phyloP scores from a whole-genome alignment of 1,140 invertebrate genomes.

The Cardiocondyla obscurior region DNA sequence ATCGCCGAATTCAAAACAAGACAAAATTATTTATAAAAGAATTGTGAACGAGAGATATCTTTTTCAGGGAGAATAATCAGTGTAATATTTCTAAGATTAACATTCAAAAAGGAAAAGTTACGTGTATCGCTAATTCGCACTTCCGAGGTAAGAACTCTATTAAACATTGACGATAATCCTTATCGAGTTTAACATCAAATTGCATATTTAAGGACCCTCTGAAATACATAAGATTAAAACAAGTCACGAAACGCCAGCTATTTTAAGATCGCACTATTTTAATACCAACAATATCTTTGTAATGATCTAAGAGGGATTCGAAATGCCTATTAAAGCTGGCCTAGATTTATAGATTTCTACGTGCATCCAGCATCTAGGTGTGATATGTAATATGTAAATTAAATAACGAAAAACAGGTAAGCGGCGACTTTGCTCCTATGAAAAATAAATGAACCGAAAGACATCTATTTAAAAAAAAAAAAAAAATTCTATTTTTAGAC shows the following conservation, averaged over 20 bases:
- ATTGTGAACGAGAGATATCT: not conserved
- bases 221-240: constrained; percentile 30
- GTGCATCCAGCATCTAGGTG: constrained; percentile 66
- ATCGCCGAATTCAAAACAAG: constrained; percentile 37
- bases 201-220: constrained; percentile 5
- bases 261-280: constrained; percentile 25
- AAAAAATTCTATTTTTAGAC: not conserved
- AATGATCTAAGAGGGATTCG: constrained; percentile 36
- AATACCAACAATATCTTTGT: constrained; percentile 27
- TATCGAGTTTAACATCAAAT: constrained; percentile 12
- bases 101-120: not conserved
- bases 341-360: constrained; percentile 68
- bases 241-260: constrained; percentile 18
- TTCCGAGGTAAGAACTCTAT: constrained; percentile 1
- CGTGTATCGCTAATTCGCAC: not conserved
- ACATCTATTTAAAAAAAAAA: not conserved
- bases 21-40: constrained; percentile 6
- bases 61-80: constrained; percentile 22
- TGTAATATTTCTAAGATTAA: constrained; percentile 29
- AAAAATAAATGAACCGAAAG: constrained; percentile 18
- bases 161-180: constrained; percentile 18
- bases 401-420: constrained; percentile 54
- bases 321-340: constrained; percentile 64
- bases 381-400: constrained; percentile 73
- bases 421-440: constrained; percentile 33